Evolutionary conservation across 2,888 invertebrate genomes (phyloP), one percentile per base, ranked within the genome.

Genomic region (Temnothorax ravouxi): DNA sequence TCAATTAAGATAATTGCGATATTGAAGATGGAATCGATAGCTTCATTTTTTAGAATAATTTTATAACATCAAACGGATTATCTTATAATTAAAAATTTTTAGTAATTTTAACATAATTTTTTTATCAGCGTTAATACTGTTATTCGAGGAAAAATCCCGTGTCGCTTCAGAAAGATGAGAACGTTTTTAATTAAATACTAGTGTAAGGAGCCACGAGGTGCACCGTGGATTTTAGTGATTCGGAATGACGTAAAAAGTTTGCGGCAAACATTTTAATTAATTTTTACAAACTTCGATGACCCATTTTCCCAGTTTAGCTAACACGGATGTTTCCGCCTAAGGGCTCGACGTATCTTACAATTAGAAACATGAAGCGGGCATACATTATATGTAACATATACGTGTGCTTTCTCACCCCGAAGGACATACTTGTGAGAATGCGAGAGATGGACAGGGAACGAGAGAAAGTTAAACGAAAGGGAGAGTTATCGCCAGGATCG

Each of bases 201-300:
- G 59, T 38, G 34, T 50, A 71, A 80, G 56, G 56, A 79, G 59
- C 44, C 67, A 50, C 59, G 59, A 50, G 59, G 47, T 59, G 59
- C 41, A 4, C 34, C 15, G 38, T 38, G 47, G 18, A 71, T 71
- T 56, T 79, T 21, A 54, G 79, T 29, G 34, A 79, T 21, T 66
- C 69, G 50, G 38, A 50, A 64, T 38, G 66, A 77, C 38, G 47
- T 29, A 21, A 59, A 21, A 59, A 79, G 83, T 79, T 79, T 79
- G 81, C 41, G 74, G 80, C n/a, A 29, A 34, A 44, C 54, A 13
- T 79, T 72, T 81, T 82, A 76, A 82, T 82, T 82, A 77, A 82
- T 82, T 82, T 82, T 77, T 82, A 47, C 64, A 4, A 82, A 66
- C 77, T 64, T 64, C 44, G 56, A 64, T 66, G 56, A 66, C 66